Percentiles rank a stretch among this genome's conserved stretches.
Evolutionary conservation across 2,113 vertebrate species (phyloP).

Genomic region (Perca flavescens): DNA sequence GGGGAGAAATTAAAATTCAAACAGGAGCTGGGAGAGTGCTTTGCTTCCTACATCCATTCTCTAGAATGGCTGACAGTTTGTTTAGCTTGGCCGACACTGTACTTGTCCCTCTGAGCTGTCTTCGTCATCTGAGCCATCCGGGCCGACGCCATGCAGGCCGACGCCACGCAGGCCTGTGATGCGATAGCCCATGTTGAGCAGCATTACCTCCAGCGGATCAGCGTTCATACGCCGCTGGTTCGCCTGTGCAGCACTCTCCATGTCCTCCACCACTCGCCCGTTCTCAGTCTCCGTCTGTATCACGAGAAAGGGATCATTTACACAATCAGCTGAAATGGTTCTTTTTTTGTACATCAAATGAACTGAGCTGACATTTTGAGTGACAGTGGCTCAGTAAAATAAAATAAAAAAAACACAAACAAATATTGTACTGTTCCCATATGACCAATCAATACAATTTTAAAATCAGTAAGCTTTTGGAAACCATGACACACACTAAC

Average conservation of each 20-base stretch:
- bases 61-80: constrained; percentile 44
- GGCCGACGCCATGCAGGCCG: constrained; percentile 91
- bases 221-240: constrained; percentile 99
- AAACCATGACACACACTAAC: neutral
- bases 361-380: neutral
- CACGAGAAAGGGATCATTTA: neutral
- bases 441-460: neutral
- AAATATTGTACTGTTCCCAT: neutral
- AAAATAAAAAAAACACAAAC: neutral
- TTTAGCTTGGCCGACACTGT: constrained; percentile 97
- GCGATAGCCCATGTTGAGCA: constrained; percentile 99
- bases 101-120: constrained; percentile 97
- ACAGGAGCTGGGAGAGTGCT: constrained; percentile 62
- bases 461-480: neutral
- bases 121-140: constrained; percentile 94
- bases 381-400: neutral
- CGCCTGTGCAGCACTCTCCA: constrained; percentile 96
- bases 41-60: constrained; percentile 74
- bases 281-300: constrained; percentile 92
- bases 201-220: constrained; percentile 96
- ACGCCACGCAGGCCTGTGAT: constrained; percentile 94
- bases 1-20: constrained; percentile 60
- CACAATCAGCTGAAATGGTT: neutral
- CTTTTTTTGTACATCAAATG: neutral
- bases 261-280: constrained; percentile 95